phyloP scores from a whole-genome alignment of 1,140 invertebrate species.

The Stenopsyche tienmushanensis region DNA sequence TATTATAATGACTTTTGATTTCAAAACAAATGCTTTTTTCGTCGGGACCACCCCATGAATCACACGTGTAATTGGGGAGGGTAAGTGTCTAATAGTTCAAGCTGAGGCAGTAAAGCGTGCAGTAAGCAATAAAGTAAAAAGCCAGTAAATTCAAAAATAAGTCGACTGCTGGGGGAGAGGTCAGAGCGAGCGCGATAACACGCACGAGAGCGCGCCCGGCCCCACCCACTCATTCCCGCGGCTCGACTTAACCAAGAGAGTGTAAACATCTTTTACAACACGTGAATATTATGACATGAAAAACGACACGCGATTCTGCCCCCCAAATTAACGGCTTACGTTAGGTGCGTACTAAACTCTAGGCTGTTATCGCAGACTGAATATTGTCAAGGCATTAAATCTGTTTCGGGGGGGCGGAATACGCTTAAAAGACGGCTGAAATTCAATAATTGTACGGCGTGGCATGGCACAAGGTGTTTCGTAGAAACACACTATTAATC shows the following conservation, averaged over 20 bases:
- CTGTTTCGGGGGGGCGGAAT: too few species aligned
- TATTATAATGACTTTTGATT: neutral
- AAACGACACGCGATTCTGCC: neutral
- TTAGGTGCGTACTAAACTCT: too few species aligned
- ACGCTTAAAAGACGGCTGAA: too few species aligned
- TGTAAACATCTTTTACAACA: neutral
- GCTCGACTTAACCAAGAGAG: too few species aligned
- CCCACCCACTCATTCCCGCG: too few species aligned
- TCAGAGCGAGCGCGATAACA: neutral
- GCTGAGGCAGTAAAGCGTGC: constrained; percentile 8
- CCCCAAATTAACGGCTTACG: too few species aligned
- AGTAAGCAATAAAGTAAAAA: constrained; percentile 18
- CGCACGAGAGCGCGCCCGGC: too few species aligned
- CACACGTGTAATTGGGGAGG: neutral
- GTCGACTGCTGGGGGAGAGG: neutral
- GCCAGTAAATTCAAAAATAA: constrained; percentile 28
- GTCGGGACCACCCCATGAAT: neutral
- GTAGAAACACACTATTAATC: too few species aligned
- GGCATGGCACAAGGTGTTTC: too few species aligned
- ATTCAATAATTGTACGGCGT: too few species aligned
- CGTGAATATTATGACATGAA: neutral
- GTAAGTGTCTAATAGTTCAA: neutral
- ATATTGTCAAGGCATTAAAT: too few species aligned
- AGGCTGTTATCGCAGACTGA: too few species aligned
- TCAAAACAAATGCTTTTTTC: neutral